Evolutionary conservation across 2,113 vertebrate genomes (phyloP).

Genomic region (Crotalus tigris): DNA sequence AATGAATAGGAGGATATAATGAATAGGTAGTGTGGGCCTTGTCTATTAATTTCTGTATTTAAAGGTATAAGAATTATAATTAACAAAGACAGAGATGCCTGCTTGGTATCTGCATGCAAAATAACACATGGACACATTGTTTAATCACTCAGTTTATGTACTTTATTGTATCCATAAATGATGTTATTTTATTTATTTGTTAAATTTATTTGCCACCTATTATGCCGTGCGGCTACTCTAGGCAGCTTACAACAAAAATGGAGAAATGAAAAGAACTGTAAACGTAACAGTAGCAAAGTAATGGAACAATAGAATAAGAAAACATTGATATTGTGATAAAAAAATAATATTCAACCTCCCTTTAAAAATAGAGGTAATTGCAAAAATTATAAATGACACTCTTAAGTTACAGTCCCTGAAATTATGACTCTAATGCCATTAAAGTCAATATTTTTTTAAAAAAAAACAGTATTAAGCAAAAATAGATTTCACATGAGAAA

Average conservation of each 20-base stretch:
- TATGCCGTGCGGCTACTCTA: too few relatives aligned
- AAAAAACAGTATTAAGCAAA: neutral
- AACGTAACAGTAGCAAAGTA: neutral
- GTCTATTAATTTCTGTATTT: neutral
- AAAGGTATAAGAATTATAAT: neutral
- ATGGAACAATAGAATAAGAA: neutral
- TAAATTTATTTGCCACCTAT: too few relatives aligned
- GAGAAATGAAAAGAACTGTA: neutral
- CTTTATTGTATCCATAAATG: neutral
- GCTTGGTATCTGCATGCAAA: neutral
- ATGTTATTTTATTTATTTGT: neutral
- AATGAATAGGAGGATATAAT: conserved; percentile 1
- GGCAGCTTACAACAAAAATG: neutral
- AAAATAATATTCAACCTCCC: neutral
- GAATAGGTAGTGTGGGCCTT: neutral
- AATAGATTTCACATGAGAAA: neutral
- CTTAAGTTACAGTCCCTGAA: neutral
- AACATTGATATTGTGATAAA: neutral
- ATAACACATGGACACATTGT: neutral
- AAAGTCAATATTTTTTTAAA: neutral
- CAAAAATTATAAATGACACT: neutral
- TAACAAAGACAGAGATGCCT: neutral
- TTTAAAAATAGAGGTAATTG: neutral
- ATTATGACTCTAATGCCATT: neutral
- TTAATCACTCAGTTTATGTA: neutral